Base-by-base conservation (phyloP, 2,888 invertebrate genomes). In the Tridacna gigas region DNA sequence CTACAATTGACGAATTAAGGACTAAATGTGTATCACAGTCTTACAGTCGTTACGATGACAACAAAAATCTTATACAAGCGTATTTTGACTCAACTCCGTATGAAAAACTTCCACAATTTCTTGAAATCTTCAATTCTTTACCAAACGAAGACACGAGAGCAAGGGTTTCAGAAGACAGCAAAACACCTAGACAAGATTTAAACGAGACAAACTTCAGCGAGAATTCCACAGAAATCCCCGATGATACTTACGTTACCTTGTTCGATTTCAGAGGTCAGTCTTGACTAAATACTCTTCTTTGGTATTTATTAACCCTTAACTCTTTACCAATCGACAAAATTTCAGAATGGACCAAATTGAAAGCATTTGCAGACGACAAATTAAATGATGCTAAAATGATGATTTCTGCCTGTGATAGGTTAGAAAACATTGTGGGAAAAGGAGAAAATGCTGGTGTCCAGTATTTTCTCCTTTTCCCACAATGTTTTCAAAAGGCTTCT, bases 31-130 rank as follows among this genome's bases (percentile, higher is more conserved):
- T 12, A 22, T 51, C 71, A 22, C 71, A 71, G 51, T 51, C 71
- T 25, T 20, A 51, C 13, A 51, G 48, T 18, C 71, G 25, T 15
- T 71, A 51, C 51, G 71, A 71, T 47, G 71, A 71, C 51, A 71
- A 71, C 51, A 74, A 37, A 74, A 63, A 75, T 47, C 26, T 75
- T 45, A 63, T 47, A 18, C 37, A 61, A 12, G 28, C 77, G 26
- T 60, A n/a, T 60, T 60, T 69, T 25, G 37, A 60, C 15, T 73
- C 79, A 18, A 48, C 22, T 20, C 45, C 71, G 47, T 61, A 79
- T 47, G 47, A 48, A 63, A 73, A 73, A 63, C 63, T 79, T 22
- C 79, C 79, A 20, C 45, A 79, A 47, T 79, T 79, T 47, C 73
- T 73, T n/a, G 63, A 79, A 73, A 63, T 79, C 18, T 77, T 67